phyloP scores from a whole-genome alignment of 1,140 invertebrate species.

The Formica exsecta region DNA sequence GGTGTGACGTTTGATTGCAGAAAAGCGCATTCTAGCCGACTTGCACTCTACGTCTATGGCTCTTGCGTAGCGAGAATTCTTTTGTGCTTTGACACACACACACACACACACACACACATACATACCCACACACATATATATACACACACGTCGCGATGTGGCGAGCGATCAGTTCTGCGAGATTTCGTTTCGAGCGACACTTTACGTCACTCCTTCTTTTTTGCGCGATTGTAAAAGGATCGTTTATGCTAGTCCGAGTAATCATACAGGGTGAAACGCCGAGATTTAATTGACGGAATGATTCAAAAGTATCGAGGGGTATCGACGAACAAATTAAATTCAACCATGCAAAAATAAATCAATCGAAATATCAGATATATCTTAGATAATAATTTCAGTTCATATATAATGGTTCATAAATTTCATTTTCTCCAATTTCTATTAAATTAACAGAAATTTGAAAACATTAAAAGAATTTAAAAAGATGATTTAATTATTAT shows the following conservation, averaged over 20 bases:
- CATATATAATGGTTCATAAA: no score
- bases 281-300: conserved; percentile 21
- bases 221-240: conserved; percentile 13
- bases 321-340: neutral
- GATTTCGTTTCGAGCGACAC: conserved; percentile 28
- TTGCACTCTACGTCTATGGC: conserved; percentile 46
- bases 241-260: conserved; percentile 46
- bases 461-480: neutral
- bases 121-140: neutral
- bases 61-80: conserved; percentile 49
- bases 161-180: conserved; percentile 47
- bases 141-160: conserved; percentile 10
- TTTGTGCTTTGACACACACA: conserved; percentile 32
- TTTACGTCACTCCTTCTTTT: conserved; percentile 3
- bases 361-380: neutral
- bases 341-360: neutral
- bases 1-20: conserved; percentile 58
- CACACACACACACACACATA: neutral
- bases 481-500: neutral
- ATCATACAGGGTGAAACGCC: conserved; percentile 23
- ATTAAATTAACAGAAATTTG: no score
- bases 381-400: no score
- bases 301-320: conserved; percentile 27
- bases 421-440: no score
- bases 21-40: conserved; percentile 49